These are phyloP conservation scores for Clarias platycephalus DNA, from an alignment of 2,797 vertebrate genomes.

Conservation along the genomic window DNA sequence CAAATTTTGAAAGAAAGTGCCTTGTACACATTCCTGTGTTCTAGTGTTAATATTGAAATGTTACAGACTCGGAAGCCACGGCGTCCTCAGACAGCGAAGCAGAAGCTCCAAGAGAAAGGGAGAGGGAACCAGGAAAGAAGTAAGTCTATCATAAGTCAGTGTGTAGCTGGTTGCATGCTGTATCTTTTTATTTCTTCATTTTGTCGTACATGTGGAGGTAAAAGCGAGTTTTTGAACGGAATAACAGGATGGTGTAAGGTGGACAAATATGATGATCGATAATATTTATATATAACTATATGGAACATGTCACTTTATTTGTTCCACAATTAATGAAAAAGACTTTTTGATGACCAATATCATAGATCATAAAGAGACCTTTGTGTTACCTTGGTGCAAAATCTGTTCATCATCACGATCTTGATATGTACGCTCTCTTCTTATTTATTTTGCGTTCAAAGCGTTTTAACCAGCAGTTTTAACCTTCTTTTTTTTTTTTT, in stretches of 20 bases:
- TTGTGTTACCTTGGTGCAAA: neutral
- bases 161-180: neutral
- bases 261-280: neutral
- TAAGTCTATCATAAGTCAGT: constrained; percentile 58
- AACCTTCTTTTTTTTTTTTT: neutral
- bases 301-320: neutral
- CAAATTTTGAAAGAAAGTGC: neutral
- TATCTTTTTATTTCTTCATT: neutral
- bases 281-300: neutral
- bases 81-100: constrained; percentile 90
- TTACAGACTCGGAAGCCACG: constrained; percentile 87
- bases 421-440: neutral
- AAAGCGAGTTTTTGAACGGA: neutral
- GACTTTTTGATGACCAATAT: neutral
- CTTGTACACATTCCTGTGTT: neutral
- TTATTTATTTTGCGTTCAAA: neutral
- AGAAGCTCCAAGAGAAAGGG: constrained; percentile 79
- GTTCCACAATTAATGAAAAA: neutral
- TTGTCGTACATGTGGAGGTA: too few species aligned
- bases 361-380: neutral
- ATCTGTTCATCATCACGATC: neutral
- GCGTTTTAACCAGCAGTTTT: too few species aligned
- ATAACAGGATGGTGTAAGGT: neutral
- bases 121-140: constrained; percentile 82
- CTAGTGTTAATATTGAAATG: neutral